Evolutionary conservation across 1,140 invertebrate genomes (phyloP).

Genomic region (Thaumetopoea pityocampa): DNA sequence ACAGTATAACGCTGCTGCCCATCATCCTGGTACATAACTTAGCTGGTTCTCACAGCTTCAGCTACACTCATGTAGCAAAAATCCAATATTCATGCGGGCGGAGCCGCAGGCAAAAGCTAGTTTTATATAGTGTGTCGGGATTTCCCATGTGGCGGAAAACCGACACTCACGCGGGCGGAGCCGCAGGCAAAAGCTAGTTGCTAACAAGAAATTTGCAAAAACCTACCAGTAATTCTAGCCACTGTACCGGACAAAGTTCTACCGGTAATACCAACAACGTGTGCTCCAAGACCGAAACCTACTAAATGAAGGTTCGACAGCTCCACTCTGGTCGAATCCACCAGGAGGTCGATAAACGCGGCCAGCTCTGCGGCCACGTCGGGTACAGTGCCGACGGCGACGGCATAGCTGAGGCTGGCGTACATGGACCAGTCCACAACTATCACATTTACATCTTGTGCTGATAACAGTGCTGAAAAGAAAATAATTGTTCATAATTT

Average conservation of each 20-base stretch:
- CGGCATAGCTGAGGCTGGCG: slow-evolving; percentile 25
- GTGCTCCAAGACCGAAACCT: slow-evolving; percentile 89
- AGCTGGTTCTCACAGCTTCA: too few relatives aligned
- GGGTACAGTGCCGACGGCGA: slow-evolving; percentile 30
- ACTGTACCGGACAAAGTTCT: slow-evolving; percentile 74
- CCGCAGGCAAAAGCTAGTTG: background rate
- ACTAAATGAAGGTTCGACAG: slow-evolving; percentile 83
- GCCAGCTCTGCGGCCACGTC: slow-evolving; percentile 29
- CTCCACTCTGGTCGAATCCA: slow-evolving; percentile 5
- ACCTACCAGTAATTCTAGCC: slow-evolving; percentile 72
- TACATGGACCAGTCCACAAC: slow-evolving; percentile 46
- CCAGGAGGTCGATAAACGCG: slow-evolving; percentile 22
- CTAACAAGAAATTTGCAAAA: background rate
- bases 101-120: too few relatives aligned
- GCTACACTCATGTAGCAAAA: too few relatives aligned
- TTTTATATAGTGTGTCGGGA: too few relatives aligned
- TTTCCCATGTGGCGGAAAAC: too few relatives aligned
- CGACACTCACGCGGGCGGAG: too few relatives aligned
- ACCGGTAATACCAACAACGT: slow-evolving; percentile 89
- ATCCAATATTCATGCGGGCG: too few relatives aligned
- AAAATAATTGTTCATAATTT: slow-evolving; percentile 6
- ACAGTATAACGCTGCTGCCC: too few relatives aligned
- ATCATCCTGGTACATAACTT: too few relatives aligned
- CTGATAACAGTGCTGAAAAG: slow-evolving; percentile 31
- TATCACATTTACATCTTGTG: slow-evolving; percentile 35